Percentiles rank a stretch among this genome's conserved stretches.
phyloP scores from a whole-genome alignment of 2,797 vertebrate genomes.

The Malacoctenus gilli region DNA sequence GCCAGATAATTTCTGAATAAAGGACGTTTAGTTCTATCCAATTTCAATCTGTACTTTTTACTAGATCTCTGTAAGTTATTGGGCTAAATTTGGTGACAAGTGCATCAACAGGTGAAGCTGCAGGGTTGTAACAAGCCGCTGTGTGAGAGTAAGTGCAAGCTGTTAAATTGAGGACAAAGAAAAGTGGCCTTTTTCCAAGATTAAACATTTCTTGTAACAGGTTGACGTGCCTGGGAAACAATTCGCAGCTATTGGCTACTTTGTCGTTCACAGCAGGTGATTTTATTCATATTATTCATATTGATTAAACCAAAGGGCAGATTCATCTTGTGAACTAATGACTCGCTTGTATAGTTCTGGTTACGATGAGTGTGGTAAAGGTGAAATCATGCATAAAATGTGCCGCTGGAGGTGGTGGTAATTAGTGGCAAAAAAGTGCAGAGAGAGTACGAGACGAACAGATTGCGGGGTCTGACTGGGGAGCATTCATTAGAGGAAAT shows the following conservation, averaged over 20 bases:
- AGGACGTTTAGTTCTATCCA: too few species aligned
- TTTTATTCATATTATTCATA: slow-evolving; percentile 16
- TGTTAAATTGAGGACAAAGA: background rate
- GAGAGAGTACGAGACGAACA: slow-evolving; percentile 11
- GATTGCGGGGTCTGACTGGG: slow-evolving; percentile 16
- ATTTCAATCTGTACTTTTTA: too few species aligned
- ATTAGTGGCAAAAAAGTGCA: slow-evolving; percentile 19
- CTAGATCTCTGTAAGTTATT: too few species aligned
- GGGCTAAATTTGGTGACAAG: slow-evolving; percentile 24
- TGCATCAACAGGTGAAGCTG: slow-evolving; percentile 25
- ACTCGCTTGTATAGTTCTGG: background rate
- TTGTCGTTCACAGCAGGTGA: background rate
- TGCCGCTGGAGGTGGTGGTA: slow-evolving; percentile 7
- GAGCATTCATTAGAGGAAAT: slow-evolving; percentile 31
- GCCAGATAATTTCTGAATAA: too few species aligned
- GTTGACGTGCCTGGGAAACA: background rate
- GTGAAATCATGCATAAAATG: slow-evolving; percentile 22
- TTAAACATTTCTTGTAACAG: slow-evolving; percentile 4
- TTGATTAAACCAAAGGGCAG: background rate
- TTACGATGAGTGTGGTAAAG: background rate
- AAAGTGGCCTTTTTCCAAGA: background rate
- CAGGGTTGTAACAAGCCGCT: background rate
- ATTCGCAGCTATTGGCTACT: background rate
- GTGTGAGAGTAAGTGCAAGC: slow-evolving; percentile 3
- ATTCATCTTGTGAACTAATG: background rate